Base-by-base conservation (phyloP, 2,797 vertebrate species). In the Antrozous pallidus region DNA sequence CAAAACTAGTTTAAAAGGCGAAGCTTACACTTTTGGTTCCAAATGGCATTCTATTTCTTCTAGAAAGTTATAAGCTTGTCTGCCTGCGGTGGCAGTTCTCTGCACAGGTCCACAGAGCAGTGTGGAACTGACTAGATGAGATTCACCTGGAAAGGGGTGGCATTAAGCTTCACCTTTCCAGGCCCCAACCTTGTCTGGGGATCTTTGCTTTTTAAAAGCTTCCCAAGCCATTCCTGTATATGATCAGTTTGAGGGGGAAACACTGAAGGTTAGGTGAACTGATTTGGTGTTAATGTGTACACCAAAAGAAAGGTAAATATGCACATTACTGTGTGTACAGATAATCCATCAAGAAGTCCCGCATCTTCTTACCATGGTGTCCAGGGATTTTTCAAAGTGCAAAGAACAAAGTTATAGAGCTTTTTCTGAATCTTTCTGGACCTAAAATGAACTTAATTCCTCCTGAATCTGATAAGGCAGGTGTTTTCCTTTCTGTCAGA, bases 401-500 rank as follows among this genome's bases (percentile, higher is more conserved):
- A 9, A 0, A 93, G 63, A 84, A 70, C 69, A 93, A 82, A 93
- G 67, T 74, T 17, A 31, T 42, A 47, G 54, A 56, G 45, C 58
- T 83, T 67, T 89, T 87, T 56, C 65, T 80, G 67, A 78, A 79
- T 33, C 17, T 77, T 38, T 88, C 75, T 86, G 85, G 67, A 93
- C 83, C 86, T 61, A 51, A 31, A 89, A 61, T 87, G 54, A 54
- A 91, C 61, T 47, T 90, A 70, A 69, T 45, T 16, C 61, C 61
- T 93, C 63, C 31, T 6, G 6, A 79, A 87, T 91, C 63, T 82
- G 70, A 65, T 54, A 85, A 90, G 70, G 33, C 84, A 75, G 88
- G 42, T 94, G 69, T 91, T 96, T 95, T 94, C 70, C 61, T 92
- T 94, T 90, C 84, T 94, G 28, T 95, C 90, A 51, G 78, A 71